phyloP scores from a whole-genome alignment of 2,113 vertebrate genomes.

The Terrapene triunguis region DNA sequence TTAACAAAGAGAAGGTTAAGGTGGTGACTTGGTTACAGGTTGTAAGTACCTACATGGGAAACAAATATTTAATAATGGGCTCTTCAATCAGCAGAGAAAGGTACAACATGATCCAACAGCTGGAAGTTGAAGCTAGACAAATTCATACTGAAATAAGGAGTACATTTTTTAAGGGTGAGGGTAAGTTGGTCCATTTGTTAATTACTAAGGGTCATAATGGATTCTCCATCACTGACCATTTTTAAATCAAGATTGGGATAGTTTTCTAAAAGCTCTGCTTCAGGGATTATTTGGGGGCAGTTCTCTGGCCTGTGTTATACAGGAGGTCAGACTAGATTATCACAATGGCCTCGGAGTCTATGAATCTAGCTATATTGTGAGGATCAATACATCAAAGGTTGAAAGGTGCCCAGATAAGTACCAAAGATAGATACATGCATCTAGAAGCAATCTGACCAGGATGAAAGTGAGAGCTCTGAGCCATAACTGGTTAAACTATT shows the following conservation, averaged over 20 bases:
- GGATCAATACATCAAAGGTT: not conserved
- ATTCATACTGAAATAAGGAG: not conserved
- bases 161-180: not conserved
- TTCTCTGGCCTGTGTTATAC: not conserved
- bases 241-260: not conserved
- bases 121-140: not conserved
- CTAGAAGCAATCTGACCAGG: not conserved
- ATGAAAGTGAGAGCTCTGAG: not conserved
- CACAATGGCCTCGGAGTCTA: not conserved
- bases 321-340: not conserved
- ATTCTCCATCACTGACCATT: not conserved
- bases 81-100: not conserved
- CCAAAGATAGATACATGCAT: not conserved
- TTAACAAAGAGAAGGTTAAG: not conserved
- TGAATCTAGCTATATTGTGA: not conserved
- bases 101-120: not conserved
- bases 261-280: not conserved
- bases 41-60: not conserved
- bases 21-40: not conserved
- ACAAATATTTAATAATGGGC: not conserved
- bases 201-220: not conserved
- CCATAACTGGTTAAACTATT: not conserved
- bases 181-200: not conserved
- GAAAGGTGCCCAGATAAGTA: rapidly evolving
- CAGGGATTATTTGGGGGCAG: not conserved